Conservation (phyloP, 2,797 vertebrate species). For the Esox masquinongy region DNA sequence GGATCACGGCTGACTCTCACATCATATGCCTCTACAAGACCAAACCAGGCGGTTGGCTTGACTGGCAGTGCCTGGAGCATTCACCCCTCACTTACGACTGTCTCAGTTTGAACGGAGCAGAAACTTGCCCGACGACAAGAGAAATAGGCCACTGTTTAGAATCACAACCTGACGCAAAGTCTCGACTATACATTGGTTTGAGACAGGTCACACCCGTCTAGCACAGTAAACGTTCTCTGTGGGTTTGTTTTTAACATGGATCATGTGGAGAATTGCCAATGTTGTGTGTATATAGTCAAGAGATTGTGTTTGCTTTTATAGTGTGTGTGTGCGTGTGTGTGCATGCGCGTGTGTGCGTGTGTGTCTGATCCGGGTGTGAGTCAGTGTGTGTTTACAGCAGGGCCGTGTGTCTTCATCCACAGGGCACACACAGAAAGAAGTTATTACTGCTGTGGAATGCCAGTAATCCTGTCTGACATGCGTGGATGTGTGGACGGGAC, state of each 20-base stretch:
- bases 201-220: not conserved
- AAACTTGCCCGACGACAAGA: not conserved
- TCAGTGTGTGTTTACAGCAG: not conserved
- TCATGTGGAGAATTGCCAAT: not conserved
- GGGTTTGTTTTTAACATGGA: not conserved
- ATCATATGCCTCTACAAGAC: not conserved
- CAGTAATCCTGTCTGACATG: slow-evolving; percentile 26
- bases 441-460: slow-evolving; percentile 28
- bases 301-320: not conserved
- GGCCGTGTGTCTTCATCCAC: not conserved
- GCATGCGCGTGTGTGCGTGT: too few relatives aligned
- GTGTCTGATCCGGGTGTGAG: not conserved
- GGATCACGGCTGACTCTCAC: not conserved
- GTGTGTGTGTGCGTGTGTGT: not conserved
- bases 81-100: not conserved
- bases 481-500: slow-evolving; percentile 10
- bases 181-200: not conserved
- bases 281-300: not conserved
- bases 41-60: not conserved
- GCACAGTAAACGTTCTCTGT: not conserved
- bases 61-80: not conserved
- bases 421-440: slow-evolving; percentile 1
- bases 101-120: not conserved
- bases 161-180: not conserved
- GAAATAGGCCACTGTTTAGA: not conserved